Evolutionary conservation across 2,797 vertebrate genomes (phyloP).

Genomic region (Gephyroberyx darwinii): DNA sequence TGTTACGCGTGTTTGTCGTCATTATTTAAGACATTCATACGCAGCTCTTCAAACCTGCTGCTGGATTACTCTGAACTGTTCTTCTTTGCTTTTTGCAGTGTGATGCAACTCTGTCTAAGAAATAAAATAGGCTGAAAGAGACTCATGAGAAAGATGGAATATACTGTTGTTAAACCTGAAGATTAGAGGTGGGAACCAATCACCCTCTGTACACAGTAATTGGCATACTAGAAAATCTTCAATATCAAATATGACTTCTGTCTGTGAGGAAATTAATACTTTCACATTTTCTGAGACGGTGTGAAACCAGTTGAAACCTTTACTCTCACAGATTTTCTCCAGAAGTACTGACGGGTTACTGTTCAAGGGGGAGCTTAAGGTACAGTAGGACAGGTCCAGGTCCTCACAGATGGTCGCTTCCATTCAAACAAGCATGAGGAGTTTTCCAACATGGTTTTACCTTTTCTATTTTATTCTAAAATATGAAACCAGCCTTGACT

Average conservation of each 20-base stretch:
- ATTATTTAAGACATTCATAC: too few relatives aligned
- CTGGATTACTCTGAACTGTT: too few relatives aligned
- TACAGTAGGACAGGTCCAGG: too few relatives aligned
- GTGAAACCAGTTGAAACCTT: neutral
- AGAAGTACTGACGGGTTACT: neutral
- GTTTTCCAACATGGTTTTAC: too few relatives aligned
- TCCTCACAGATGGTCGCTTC: too few relatives aligned
- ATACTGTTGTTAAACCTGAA: neutral
- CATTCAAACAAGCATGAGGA: too few relatives aligned
- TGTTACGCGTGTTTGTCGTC: too few relatives aligned
- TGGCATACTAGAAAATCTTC: neutral
- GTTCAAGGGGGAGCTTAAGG: too few relatives aligned
- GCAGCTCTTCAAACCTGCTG: too few relatives aligned
- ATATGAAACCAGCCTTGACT: too few relatives aligned
- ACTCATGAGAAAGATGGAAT: neutral
- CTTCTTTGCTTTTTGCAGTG: neutral
- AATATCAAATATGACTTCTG: neutral
- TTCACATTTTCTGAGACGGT: neutral
- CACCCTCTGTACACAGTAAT: neutral
- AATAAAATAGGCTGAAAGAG: neutral
- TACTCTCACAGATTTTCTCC: neutral
- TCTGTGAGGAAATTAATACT: neutral
- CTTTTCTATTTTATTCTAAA: too few relatives aligned
- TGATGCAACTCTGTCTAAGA: neutral
- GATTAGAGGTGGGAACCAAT: neutral